phyloP scores from a whole-genome alignment of 1,140 invertebrate genomes.

The Adoxophyes honmai region DNA sequence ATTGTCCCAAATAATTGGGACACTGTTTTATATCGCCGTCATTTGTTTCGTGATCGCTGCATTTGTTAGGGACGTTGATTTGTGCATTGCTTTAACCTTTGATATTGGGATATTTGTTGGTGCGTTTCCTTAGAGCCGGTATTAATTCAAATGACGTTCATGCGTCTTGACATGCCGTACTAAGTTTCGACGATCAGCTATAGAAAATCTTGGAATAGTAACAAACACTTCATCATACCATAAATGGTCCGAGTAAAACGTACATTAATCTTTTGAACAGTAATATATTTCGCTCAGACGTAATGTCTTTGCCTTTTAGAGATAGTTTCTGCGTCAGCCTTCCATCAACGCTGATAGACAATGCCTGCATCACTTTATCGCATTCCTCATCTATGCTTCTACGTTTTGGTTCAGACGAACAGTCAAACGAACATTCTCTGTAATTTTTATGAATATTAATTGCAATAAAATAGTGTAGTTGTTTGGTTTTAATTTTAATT shows the following conservation, averaged over 20 bases:
- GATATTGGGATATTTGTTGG: conserved; percentile 31
- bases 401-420: background rate
- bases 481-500: too few relatives aligned
- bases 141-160: too few relatives aligned
- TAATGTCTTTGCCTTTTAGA: conserved; percentile 1
- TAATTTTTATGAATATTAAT: too few relatives aligned
- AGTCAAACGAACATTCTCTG: conserved; percentile 1
- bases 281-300: background rate
- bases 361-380: conserved; percentile 32
- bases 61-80: conserved; percentile 69
- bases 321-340: background rate
- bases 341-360: conserved; percentile 29
- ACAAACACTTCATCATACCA: conserved; percentile 6
- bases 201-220: too few relatives aligned
- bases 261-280: background rate
- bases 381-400: conserved; percentile 32
- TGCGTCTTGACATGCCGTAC: too few relatives aligned
- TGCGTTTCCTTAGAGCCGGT: background rate
- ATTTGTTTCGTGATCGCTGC: conserved; percentile 65
- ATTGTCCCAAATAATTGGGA: conserved; percentile 75
- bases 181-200: too few relatives aligned
- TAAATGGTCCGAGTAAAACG: background rate
- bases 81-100: conserved; percentile 60
- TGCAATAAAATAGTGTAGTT: too few relatives aligned
- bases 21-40: conserved; percentile 70